Percentiles rank a stretch among this genome's conserved stretches.
phyloP scores from a whole-genome alignment of 2,113 vertebrate genomes.

The Numenius arquata region DNA sequence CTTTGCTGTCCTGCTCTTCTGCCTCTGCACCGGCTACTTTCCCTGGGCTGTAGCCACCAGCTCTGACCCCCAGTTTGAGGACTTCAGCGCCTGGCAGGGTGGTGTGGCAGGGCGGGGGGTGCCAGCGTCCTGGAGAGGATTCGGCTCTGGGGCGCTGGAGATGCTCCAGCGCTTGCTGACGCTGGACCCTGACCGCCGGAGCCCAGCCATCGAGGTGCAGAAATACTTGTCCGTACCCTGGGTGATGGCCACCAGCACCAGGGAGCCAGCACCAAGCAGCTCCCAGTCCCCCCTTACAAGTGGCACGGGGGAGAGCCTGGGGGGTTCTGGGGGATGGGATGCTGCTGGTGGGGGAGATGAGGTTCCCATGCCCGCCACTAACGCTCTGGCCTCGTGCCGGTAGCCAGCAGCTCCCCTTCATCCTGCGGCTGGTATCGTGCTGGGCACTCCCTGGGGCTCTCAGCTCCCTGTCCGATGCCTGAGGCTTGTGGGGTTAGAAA shows the following conservation, averaged over 20 bases:
- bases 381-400: not conserved
- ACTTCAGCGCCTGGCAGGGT: constrained; percentile 81
- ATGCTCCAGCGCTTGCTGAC: constrained; percentile 82
- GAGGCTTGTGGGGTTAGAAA: not conserved
- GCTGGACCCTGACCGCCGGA: constrained; percentile 77
- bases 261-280: not conserved
- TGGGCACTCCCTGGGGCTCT: fast-evolving
- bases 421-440: fast-evolving
- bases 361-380: not conserved
- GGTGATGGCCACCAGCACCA: constrained; percentile 16
- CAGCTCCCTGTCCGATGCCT: no score
- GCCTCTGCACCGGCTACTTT: constrained; percentile 82
- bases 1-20: constrained; percentile 85
- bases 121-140: constrained; percentile 76
- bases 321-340: not conserved
- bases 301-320: fast-evolving
- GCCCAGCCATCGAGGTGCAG: constrained; percentile 79
- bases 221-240: constrained; percentile 54
- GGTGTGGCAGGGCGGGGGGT: not conserved
- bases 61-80: constrained; percentile 76
- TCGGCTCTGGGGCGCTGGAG: constrained; percentile 72
- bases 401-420: not conserved
- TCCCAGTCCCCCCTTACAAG: not conserved
- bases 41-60: constrained; percentile 84
- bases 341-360: not conserved